Evolutionary conservation across 2,797 vertebrate genomes (phyloP).

Genomic region (Cetoscarus ocellatus): DNA sequence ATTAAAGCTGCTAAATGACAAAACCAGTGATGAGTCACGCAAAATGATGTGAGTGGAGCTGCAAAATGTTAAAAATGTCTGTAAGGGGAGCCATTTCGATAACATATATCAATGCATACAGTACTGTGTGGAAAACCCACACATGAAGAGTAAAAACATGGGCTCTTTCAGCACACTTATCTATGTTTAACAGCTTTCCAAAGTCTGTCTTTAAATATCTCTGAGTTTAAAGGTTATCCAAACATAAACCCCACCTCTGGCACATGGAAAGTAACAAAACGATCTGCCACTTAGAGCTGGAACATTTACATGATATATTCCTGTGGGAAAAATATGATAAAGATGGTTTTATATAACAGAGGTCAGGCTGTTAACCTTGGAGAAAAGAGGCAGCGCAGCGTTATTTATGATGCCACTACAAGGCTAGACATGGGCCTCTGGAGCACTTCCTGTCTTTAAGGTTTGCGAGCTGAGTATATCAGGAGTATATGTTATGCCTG

Average conservation of each 20-base stretch:
- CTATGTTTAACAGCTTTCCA: slow-evolving; percentile 7
- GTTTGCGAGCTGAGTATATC: neutral
- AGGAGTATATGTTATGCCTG: neutral
- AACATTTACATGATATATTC: slow-evolving; percentile 31
- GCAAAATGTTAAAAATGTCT: neutral
- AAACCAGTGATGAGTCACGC: slow-evolving; percentile 2
- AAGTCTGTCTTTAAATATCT: neutral
- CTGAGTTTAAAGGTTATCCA: slow-evolving; percentile 44
- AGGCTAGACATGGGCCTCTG: slow-evolving; percentile 17
- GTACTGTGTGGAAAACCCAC: neutral
- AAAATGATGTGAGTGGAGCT: slow-evolving; percentile 10
- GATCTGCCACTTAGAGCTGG: slow-evolving; percentile 11
- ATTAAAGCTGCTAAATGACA: slow-evolving; percentile 12
- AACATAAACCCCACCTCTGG: slow-evolving; percentile 32
- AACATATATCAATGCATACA: neutral
- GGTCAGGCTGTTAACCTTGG: slow-evolving; percentile 26
- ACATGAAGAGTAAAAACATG: neutral
- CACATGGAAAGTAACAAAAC: slow-evolving; percentile 28
- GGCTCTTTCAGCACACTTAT: neutral
- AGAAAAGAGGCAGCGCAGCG: neutral
- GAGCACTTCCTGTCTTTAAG: slow-evolving; percentile 27
- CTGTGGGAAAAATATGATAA: slow-evolving; percentile 36
- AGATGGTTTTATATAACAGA: slow-evolving; percentile 19
- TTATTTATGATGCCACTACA: slow-evolving; percentile 41
- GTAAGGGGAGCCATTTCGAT: neutral